A percentile compares a stretch with the other conserved stretches of the same genome.
Conservation (phyloP, 2,113 vertebrate genomes). For the Saguinus midas region DNA sequence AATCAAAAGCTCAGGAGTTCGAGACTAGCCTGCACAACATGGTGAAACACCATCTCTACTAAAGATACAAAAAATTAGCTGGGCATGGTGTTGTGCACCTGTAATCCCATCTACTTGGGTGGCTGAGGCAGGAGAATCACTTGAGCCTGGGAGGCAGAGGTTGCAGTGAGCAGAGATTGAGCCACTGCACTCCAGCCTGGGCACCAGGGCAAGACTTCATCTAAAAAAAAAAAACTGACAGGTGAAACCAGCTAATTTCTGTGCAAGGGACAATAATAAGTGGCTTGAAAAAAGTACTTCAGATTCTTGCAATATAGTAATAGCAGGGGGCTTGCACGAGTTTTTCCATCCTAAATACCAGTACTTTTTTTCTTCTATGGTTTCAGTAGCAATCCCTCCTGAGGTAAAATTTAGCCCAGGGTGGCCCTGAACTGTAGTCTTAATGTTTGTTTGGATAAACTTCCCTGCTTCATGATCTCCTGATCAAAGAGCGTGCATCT, state of each 20-base stretch:
- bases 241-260: constrained; percentile 36
- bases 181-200: no score
- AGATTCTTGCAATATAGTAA: constrained; percentile 14
- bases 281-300: constrained; percentile 4
- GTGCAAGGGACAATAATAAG: not conserved
- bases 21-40: no score
- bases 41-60: no score
- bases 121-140: no score
- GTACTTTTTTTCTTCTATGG: not conserved
- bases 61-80: no score
- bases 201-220: no score
- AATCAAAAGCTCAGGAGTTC: no score
- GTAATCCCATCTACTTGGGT: no score
- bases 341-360: constrained; percentile 20
- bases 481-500: constrained; percentile 39
- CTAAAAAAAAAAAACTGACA: no score
- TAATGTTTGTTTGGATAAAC: constrained; percentile 14
- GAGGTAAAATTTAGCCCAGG: constrained; percentile 6
- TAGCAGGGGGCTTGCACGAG: not conserved
- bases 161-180: no score
- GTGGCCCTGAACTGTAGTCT: not conserved
- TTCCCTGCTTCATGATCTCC: constrained; percentile 3
- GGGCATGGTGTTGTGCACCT: no score
- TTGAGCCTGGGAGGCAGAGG: no score
- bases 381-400: constrained; percentile 33